A percentile compares a stretch with the other conserved stretches of the same genome.
Evolutionary conservation across 2,113 vertebrate genomes (phyloP).

Genomic region (Jaculus jaculus): DNA sequence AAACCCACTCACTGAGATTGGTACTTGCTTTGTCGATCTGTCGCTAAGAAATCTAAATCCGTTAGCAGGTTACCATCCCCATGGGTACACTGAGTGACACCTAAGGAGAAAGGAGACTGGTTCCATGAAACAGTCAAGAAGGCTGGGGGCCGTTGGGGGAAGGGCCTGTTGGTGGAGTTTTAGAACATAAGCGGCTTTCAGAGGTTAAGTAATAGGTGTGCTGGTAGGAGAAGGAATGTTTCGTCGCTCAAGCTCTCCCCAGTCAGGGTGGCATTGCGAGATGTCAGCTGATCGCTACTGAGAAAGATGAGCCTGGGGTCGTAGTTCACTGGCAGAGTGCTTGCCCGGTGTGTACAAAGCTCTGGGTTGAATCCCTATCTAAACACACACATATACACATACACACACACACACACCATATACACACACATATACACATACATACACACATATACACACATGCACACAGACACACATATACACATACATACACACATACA

Average conservation of each 20-base stretch:
- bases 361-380: neutral
- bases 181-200: neutral
- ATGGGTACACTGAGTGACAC: neutral
- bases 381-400: too few species aligned
- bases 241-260: neutral
- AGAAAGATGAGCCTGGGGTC: neutral
- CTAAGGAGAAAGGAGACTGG: neutral
- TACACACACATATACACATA: too few species aligned
- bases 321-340: neutral
- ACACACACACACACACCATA: neutral
- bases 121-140: neutral
- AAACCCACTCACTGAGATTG: slow-evolving; percentile 18
- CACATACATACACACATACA: too few species aligned
- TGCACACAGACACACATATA: too few species aligned
- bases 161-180: neutral
- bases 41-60: slow-evolving; percentile 45
- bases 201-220: neutral
- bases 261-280: neutral
- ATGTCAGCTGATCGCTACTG: neutral
- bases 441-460: too few species aligned
- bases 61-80: neutral
- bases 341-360: neutral
- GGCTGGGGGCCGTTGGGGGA: neutral
- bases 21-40: neutral
- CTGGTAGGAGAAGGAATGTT: neutral